Conservation (phyloP, 2,888 invertebrate species). For the Gymnoscelis rufifasciata region DNA sequence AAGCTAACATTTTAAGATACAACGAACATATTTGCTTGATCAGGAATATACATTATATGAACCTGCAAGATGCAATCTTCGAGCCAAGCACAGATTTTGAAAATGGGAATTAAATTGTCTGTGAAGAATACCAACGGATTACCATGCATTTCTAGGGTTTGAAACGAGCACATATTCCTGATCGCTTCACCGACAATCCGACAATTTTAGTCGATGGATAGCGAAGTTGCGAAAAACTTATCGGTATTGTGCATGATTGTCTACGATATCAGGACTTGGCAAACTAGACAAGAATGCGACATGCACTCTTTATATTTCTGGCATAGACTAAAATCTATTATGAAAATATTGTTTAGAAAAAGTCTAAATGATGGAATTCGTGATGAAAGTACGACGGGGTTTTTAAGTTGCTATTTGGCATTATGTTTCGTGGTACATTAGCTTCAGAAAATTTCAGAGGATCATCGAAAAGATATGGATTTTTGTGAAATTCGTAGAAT, state of each 20-base stretch:
- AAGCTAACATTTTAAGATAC: no score
- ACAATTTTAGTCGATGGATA: no score
- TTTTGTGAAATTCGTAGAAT: constrained; percentile 28
- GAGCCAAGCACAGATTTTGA: constrained; percentile 49
- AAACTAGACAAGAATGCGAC: constrained; percentile 31
- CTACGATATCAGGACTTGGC: constrained; percentile 30
- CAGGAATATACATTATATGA: constrained; percentile 30
- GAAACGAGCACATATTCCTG: constrained; percentile 13
- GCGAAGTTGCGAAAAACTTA: constrained; percentile 8
- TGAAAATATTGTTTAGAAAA: constrained; percentile 11
- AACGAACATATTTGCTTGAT: no score
- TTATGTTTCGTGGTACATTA: constrained; percentile 19
- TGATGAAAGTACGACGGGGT: constrained; percentile 51
- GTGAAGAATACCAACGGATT: constrained; percentile 62
- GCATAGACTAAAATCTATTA: no score
- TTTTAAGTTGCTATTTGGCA: constrained; percentile 15
- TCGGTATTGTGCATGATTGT: no score
- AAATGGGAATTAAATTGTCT: constrained; percentile 67
- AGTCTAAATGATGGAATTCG: constrained; percentile 47
- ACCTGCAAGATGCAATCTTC: constrained; percentile 25
- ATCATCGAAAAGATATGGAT: constrained; percentile 29
- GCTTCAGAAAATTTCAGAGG: constrained; percentile 28
- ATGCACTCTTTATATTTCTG: not conserved
- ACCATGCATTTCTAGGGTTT: constrained; percentile 37
- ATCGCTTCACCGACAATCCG: constrained; percentile 26